Evolutionary conservation across 2,113 vertebrate species (phyloP).

Genomic region (Campylorhamphus procurvoides): DNA sequence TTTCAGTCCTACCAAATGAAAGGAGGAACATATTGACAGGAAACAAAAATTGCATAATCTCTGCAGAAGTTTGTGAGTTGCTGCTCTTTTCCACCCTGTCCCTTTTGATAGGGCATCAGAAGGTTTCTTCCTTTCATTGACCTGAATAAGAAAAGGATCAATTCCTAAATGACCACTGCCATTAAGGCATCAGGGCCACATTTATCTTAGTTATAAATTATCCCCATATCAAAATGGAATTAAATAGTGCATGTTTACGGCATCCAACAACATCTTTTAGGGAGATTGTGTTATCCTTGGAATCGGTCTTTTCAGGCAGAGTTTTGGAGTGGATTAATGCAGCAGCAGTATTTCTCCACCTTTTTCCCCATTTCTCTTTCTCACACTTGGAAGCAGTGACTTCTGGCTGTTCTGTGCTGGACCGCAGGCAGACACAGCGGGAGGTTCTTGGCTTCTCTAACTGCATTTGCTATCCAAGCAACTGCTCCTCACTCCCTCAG

Average conservation of each 20-base stretch:
- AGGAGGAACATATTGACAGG: neutral
- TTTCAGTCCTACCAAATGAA: neutral
- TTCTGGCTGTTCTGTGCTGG: conserved; percentile 29
- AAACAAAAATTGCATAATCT: neutral
- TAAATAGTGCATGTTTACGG: neutral
- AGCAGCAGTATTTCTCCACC: neutral
- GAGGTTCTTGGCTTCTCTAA: conserved; percentile 30
- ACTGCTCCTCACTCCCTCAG: neutral
- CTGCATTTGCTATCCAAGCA: conserved; percentile 27
- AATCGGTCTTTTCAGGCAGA: neutral
- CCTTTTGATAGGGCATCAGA: neutral
- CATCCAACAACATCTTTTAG: neutral
- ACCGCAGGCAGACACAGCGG: conserved; percentile 43
- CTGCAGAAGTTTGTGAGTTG: neutral
- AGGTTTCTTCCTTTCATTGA: neutral
- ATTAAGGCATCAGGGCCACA: neutral
- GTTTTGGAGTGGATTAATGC: neutral
- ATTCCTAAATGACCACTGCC: neutral
- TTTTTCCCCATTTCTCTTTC: neutral
- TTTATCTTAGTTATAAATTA: neutral
- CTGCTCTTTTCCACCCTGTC: neutral
- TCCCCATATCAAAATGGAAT: neutral
- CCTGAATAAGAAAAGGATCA: neutral
- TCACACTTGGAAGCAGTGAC: neutral
- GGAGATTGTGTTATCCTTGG: neutral